Evolutionary conservation across 2,888 invertebrate species (phyloP), one percentile per base, ranked within the genome.

Genomic region (Isotomurus palustris): DNA sequence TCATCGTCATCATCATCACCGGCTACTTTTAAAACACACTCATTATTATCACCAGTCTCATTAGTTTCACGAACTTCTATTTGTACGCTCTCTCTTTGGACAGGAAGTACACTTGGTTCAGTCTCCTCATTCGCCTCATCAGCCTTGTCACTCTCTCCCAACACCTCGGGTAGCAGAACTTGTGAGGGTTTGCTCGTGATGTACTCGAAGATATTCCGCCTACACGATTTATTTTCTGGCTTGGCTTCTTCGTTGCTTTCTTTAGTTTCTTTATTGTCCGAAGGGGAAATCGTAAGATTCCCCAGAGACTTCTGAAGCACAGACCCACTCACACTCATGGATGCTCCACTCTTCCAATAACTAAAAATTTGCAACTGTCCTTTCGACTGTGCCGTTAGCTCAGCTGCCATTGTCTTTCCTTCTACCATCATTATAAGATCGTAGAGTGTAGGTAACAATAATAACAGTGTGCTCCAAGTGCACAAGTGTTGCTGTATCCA

Each of bases 321-420:
- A n/a, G 27, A 27, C 6, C 35, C 12, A 40, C 40, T n/a, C 22
- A 43, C 43, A 6, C 22, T 43, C 43, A 43, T 43, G 21, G 43
- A 10, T 3, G 43, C 22, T 6, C 43, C 43, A 6, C 50, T 50
- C 49, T 50, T 50, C 56, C 56, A 56, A 24, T 56, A 56, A 21
- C 56, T 56, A 40, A 49, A 56, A 19, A 56, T 56, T 35, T 56
- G 56, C 50, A 56, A 29, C 38, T 56, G 48, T n/a, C 56, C 56
- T 17, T 47, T 48, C 8, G 54, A 54, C 47, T 48, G 47, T 14
- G 49, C 48, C 19, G 56, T 50, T 19, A 56, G 41, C 29, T 49
- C 56, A n/a, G 56, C 32, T 24, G 56, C 49, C 43, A 56, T 56
- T 28, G 35, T 40, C 17, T 29, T 32, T 10, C 12, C 19, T 6